Base-by-base conservation (phyloP, 2,888 invertebrate species). In the Melinaea menophilus region DNA sequence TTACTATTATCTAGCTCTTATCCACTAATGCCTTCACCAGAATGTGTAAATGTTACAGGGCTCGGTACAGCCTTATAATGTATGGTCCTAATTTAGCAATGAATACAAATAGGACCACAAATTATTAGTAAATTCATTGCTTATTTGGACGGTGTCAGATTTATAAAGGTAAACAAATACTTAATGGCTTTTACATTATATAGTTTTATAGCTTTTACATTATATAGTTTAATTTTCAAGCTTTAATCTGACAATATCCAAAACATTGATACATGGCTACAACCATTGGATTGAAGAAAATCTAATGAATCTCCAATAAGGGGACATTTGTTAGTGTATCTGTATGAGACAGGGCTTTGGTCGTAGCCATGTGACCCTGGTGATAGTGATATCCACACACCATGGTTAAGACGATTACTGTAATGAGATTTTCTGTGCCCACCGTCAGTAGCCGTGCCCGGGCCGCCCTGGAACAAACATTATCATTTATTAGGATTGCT, bases 381-480 rank as follows among this genome's bases (percentile, higher is more conserved):
- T 75, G 73, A 76, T 73, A 70, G 71, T 69, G 69, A 71, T 75
- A 58, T 78, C 90, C 92, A 92, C 92, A 92, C 91, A 92, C 93
- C 92, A 89, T 92, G 89, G 82, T 88, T 94, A 93, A 93, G 93
- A 80, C 95, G 93, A 91, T 94, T 94, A 93, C 92, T 93, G 93
- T 93, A 93, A 92, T 94, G 93, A 84, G 94, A 92, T 91, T 95
- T 95, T 92, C 94, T 93, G 88, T 92, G 93, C 93, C 92, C 93
- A 94, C 94, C 94, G 78, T 92, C 91, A 69, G 84, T 76, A 72
- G 84, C 68, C 67, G 85, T 78, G 70, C 81, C 79, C 12, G 83
- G 80, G 66, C 75, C 80, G 66, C 84, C 89, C 92, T 92, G 88
- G 35, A 85, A 86, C 79, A 78, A 81, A 79, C 81, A 51, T 31